Percentiles rank a stretch among this genome's conserved stretches.
Evolutionary conservation across 2,113 vertebrate genomes (phyloP).

Genomic region (Aptenodytes forsteri): DNA sequence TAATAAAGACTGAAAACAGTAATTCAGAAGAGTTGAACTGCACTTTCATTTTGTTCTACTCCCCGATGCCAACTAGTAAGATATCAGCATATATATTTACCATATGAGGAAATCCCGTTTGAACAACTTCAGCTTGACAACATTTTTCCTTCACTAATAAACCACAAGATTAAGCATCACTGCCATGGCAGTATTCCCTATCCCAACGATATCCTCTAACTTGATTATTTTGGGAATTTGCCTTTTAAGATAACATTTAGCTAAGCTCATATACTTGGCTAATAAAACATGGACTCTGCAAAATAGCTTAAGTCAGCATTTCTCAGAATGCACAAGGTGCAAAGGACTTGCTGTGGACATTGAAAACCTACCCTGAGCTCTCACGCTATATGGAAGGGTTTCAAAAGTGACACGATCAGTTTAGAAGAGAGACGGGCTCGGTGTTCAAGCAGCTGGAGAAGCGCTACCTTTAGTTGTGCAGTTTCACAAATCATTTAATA

Average conservation of each 20-base stretch:
- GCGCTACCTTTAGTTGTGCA: rapidly evolving
- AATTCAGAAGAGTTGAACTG: neutral
- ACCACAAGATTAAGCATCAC: neutral
- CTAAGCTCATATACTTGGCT: neutral
- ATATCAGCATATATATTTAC: neutral
- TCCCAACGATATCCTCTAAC: neutral
- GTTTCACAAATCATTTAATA: neutral
- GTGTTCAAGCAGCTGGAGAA: neutral
- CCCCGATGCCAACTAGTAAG: neutral
- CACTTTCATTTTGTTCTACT: conserved; percentile 5
- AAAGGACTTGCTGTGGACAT: neutral
- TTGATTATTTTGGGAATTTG: neutral
- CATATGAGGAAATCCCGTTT: neutral
- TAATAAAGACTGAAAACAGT: neutral
- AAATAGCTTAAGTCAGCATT: neutral
- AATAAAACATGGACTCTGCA: neutral
- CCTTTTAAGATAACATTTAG: neutral
- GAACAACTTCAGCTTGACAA: neutral
- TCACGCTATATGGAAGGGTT: rapidly evolving
- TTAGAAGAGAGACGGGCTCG: rapidly evolving
- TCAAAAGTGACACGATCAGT: rapidly evolving
- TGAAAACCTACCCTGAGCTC: neutral
- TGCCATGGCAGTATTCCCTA: neutral
- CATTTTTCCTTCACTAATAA: neutral
- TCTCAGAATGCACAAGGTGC: neutral